A percentile compares a stretch with the other conserved stretches of the same genome.
Evolutionary conservation across 1,140 invertebrate genomes (phyloP).

Genomic region (Sinella curviseta): DNA sequence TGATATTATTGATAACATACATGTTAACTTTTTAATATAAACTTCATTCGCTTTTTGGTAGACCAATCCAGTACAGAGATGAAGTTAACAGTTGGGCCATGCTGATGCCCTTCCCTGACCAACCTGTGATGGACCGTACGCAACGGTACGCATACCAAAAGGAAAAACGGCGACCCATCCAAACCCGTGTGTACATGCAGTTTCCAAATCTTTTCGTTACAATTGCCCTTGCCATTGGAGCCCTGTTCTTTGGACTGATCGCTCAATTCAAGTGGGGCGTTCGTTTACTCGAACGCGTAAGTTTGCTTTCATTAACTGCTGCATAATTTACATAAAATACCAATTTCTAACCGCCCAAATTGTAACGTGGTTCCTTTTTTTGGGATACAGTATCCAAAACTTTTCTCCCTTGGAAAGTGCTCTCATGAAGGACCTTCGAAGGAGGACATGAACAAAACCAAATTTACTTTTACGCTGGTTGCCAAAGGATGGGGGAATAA

Average conservation of each 20-base stretch:
- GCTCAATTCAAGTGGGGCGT: conserved; percentile 65
- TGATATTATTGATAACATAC: background rate
- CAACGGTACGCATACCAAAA: conserved; percentile 71
- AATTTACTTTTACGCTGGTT: conserved; percentile 69
- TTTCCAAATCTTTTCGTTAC: conserved; percentile 54
- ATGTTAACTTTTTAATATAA: background rate
- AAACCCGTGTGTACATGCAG: conserved; percentile 64
- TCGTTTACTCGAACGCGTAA: conserved; percentile 65
- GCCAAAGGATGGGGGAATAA: conserved; percentile 72
- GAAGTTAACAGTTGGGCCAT: conserved; percentile 67
- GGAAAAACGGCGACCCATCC: conserved; percentile 69
- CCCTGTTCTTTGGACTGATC: conserved; percentile 65
- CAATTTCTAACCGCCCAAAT: too few species aligned
- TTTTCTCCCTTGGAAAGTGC: conserved; percentile 71
- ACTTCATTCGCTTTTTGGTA: conserved; percentile 52
- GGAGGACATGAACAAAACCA: conserved; percentile 62
- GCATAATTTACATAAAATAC: background rate
- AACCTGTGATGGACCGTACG: conserved; percentile 71
- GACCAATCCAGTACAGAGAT: conserved; percentile 64
- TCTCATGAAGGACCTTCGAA: conserved; percentile 68
- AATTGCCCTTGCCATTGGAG: conserved; percentile 60
- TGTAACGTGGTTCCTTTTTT: conserved; percentile 18
- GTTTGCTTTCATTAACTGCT: background rate
- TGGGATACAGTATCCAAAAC: conserved; percentile 66
- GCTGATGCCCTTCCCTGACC: conserved; percentile 77